Conservation (phyloP, 2,113 vertebrate genomes). For the Triplophysa tibetana region DNA sequence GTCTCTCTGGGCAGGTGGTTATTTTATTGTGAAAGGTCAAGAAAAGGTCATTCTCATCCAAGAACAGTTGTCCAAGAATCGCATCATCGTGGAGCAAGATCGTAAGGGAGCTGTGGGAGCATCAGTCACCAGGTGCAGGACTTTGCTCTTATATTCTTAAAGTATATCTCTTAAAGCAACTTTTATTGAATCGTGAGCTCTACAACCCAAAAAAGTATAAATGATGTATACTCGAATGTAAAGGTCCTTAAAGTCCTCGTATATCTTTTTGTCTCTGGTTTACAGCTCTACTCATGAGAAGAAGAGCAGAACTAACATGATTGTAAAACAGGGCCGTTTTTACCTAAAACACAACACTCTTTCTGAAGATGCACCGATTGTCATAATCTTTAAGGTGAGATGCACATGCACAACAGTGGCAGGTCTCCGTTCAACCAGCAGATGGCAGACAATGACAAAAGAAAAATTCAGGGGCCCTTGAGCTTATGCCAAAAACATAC, state of each 20-base stretch:
- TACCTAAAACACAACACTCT: conserved; percentile 95
- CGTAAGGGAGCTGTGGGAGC: conserved; percentile 93
- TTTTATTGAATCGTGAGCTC: not conserved
- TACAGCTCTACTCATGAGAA: conserved; percentile 96
- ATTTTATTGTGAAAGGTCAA: conserved; percentile 98
- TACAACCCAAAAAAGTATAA: not conserved
- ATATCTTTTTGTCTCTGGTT: conserved; percentile 1
- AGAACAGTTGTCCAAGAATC: conserved; percentile 97
- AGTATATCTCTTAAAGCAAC: not conserved
- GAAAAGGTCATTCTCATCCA: conserved; percentile 99
- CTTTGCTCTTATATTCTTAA: not conserved
- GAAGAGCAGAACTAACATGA: conserved; percentile 96
- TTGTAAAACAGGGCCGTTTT: conserved; percentile 93
- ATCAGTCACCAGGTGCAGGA: conserved; percentile 91
- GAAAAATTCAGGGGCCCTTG: not conserved
- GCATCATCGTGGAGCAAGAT: conserved; percentile 97
- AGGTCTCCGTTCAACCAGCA: conserved; percentile 26
- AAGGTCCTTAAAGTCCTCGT: too few species aligned
- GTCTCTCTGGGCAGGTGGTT: conserved; percentile 79
- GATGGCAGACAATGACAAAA: conserved; percentile 31
- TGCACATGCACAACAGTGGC: not conserved
- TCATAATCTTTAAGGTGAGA: conserved; percentile 95
- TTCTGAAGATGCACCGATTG: conserved; percentile 96
- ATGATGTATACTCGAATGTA: too few species aligned
- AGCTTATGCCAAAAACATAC: not conserved